These are phyloP conservation scores for Albula glossodonta DNA, from an alignment of 2,113 vertebrate genomes.

Conservation along the genomic window DNA sequence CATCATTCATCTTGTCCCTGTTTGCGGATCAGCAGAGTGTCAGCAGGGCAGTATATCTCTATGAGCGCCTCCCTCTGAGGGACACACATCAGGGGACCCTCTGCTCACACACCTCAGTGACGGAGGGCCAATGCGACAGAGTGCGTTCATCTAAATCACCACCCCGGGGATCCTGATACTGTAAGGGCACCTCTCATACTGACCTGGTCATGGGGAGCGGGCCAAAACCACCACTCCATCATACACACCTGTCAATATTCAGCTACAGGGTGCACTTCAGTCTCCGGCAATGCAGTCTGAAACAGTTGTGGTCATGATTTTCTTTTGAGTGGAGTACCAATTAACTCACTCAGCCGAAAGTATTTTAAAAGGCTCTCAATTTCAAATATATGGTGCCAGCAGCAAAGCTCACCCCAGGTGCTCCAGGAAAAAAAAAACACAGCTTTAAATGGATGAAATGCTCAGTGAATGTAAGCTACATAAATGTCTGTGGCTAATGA, in stretches of 20 bases:
- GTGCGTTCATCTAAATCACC: not conserved
- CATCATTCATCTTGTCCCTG: slow-evolving; percentile 52
- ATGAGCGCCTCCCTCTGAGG: not conserved
- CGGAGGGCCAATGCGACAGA: not conserved
- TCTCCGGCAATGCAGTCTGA: not conserved
- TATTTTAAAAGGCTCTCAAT: not conserved
- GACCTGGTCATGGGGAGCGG: not conserved
- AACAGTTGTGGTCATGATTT: not conserved
- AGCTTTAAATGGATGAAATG: not conserved
- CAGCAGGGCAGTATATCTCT: slow-evolving; percentile 54
- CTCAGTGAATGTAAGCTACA: not conserved
- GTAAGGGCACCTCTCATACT: not conserved
- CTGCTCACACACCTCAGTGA: not conserved
- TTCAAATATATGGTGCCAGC: not conserved
- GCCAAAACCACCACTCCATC: not conserved
- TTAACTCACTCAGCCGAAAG: not conserved
- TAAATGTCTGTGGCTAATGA: not conserved
- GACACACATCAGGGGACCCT: not conserved
- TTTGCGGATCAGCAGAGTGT: slow-evolving; percentile 63
- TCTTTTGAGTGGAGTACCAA: too few relatives aligned
- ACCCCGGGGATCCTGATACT: not conserved
- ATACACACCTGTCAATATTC: not conserved
- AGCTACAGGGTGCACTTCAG: not conserved
- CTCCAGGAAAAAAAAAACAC: not conserved
- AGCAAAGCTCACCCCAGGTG: not conserved